A percentile compares a stretch with the other conserved stretches of the same genome.
Conservation (phyloP, 2,888 invertebrate species). For the Eugnorisma glareosa region DNA sequence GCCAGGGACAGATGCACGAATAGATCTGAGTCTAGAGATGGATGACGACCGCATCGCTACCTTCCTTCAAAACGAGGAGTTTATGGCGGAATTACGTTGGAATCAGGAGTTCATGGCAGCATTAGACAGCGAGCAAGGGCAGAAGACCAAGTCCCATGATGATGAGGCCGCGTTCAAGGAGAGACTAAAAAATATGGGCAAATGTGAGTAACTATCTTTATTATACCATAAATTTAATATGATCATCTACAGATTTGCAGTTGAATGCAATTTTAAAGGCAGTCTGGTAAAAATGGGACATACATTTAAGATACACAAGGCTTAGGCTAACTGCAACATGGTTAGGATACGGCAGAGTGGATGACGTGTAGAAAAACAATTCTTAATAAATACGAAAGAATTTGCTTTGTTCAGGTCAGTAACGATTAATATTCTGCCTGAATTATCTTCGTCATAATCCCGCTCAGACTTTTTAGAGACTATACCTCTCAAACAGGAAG, state of each 20-base stretch:
- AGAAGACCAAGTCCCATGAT: constrained; percentile 87
- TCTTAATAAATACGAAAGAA: not conserved
- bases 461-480: no score
- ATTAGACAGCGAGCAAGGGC: constrained; percentile 93
- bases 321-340: not conserved
- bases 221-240: not conserved
- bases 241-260: not conserved
- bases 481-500: no score
- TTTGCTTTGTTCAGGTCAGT: not conserved
- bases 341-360: not conserved
- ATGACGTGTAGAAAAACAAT: not conserved
- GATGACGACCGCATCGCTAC: constrained; percentile 97
- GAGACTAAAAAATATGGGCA: constrained; percentile 95
- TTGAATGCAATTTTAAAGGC: not conserved
- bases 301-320: not conserved
- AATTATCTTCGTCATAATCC: not conserved
- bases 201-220: constrained; percentile 87
- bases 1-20: constrained; percentile 85
- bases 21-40: constrained; percentile 91
- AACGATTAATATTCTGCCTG: not conserved
- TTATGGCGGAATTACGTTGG: constrained; percentile 95
- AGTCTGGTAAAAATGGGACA: not conserved
- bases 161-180: constrained; percentile 95
- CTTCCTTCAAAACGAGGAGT: constrained; percentile 97
- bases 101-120: constrained; percentile 97